Base-by-base conservation (phyloP, 2,797 vertebrate species). In the Muscicapa striata region DNA sequence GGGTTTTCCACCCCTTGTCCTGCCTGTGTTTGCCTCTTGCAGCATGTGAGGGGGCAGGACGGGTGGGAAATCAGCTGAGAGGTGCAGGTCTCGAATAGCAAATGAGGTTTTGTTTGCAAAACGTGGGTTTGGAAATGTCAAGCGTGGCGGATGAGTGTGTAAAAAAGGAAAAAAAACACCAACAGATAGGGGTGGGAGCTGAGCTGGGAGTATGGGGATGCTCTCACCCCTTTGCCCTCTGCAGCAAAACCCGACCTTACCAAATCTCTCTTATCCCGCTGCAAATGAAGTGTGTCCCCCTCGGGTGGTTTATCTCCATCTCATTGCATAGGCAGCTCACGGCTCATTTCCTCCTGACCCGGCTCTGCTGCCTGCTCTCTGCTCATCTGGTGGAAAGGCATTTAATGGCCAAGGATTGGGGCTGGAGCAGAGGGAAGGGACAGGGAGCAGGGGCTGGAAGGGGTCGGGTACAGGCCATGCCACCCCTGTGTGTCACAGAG, bases 91-190 rank as follows among this genome's bases (percentile, higher is more conserved):
- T 59, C 5, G 63, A 58, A 67, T 11, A 21, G 55, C 30, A 66
- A 68, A 87, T 20, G 70, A 80, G 63, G 41, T 69, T 61, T 30
- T 84, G 12, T 95, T 90, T 96, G 82, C 90, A 86, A 64, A 87
- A 51, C 15, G 23, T 29, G 70, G 61, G 22, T 23, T 55, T 94
- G 87, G 90, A 93, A 90, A 84, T 84, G 81, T 92, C 83, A 72
- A 12, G 38, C 10, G 9, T 41, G 59, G 57, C 23, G 69, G 86
- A 69, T 73, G 81, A 46, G 41, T 1, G 7, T 41, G 41, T 49
- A 40, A 64, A 84, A 80, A 76, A 17, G 24, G 2, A 24, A 24
- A 27, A 4, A 13, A 52, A 29, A 72, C 32, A 32, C 29, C 51
- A 30, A 36, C 38, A 64, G 49, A 32, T 0, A 22, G 49, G 67